Evolutionary conservation across 2,113 vertebrate species (phyloP), one percentile per base, ranked within the genome.

Genomic region (Cyprinodon brontotheroides): DNA sequence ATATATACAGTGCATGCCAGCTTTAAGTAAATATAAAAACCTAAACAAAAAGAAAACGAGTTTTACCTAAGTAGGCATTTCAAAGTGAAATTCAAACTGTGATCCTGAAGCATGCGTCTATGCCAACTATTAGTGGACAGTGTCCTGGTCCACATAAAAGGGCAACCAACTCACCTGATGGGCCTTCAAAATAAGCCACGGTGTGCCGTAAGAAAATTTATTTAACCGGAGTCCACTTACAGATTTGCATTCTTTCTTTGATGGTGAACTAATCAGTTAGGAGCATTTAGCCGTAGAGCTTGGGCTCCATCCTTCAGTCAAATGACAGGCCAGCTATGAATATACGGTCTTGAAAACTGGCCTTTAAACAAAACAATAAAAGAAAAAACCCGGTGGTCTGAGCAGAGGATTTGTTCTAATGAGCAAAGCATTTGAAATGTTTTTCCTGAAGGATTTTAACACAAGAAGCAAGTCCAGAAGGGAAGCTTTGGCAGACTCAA

Each of bases 111-210:
- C 29, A 29, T 29, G 29, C 1, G 29, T 29, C 29, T 29, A 29
- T 29, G 29, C 29, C 29, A 29, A 29, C 29, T 29, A 29, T 29
- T 2, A 29, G 29, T 29, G 29, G 29, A 29, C 29, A 29, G 29
- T 48, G 38, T 53, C 37, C 45, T 40, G 62, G 36, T 17, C 45
- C 41, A 65, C 62, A 20, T 20, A 12, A 14, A 39, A 6, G 17
- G 41, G 36, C 40, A 41, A 61, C 68, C 61, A 22, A 74, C 72
- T 74, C 72, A 74, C 72, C 72, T 74, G 37, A 65, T 11, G n/a
- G 40, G 48, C n/a, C 63, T 65, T 39, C 72, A 59, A 50, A 65
- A 48, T 59, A 59, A 39, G 20, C 39, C 14, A 45, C 29, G 50
- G 48, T 43, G 48, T 57, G 47, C 62, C 41, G n/a, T 22, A 60